Evolutionary conservation across 2,113 vertebrate species (phyloP), one percentile per base, ranked within the genome.

Genomic region (Ptilonorhynchus violaceus): DNA sequence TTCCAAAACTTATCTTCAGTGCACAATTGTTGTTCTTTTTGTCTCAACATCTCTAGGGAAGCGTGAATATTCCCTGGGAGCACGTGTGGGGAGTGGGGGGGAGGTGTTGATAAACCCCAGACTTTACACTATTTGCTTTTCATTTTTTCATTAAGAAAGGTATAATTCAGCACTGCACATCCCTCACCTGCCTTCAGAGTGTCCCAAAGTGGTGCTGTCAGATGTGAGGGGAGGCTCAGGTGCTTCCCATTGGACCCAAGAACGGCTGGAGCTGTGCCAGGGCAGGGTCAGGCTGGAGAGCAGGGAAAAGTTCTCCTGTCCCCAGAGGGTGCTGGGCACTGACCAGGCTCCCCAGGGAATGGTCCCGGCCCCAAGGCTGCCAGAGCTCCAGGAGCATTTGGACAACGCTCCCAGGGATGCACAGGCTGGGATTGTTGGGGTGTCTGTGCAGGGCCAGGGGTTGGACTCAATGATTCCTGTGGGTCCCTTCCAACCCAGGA

Each of bases 391-490:
- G 72, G 53, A 68, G 53, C 5, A 4, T 67, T 75, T 58, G 83
- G 60, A 1, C 15, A 67, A 21, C 2, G 0, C 23, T 72, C 28
- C 76, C 42, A 80, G 67, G 59, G 42, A 10, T 85, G 82, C 1
- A 2, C 42, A 50, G 50, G 50, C 3, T 31, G 86, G 68, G 25
- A 0, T 7, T 44, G 58, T 1, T 80, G 68, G 44, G 59, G 37
- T 3, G 22, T 58, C 67, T 44, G 67, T 1, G 44, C 27, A 66
- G 59, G 50, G 50, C 0, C 21, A 16, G 31, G 15, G 0, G 14
- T 3, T 21, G 59, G 14, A 0, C 41, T 63, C 1, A 5, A 0
- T 27, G 35, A 7, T 44, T 19, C 60, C 22, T 4, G 20, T 0
- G 56, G 13, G 21, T 27, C 17, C 23, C 5, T 64, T 9, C 22